Percentiles rank a stretch among this genome's conserved stretches.
These are phyloP conservation scores for Alaudala cheleensis DNA, from an alignment of 2,113 vertebrate species.

Conservation along the genomic window DNA sequence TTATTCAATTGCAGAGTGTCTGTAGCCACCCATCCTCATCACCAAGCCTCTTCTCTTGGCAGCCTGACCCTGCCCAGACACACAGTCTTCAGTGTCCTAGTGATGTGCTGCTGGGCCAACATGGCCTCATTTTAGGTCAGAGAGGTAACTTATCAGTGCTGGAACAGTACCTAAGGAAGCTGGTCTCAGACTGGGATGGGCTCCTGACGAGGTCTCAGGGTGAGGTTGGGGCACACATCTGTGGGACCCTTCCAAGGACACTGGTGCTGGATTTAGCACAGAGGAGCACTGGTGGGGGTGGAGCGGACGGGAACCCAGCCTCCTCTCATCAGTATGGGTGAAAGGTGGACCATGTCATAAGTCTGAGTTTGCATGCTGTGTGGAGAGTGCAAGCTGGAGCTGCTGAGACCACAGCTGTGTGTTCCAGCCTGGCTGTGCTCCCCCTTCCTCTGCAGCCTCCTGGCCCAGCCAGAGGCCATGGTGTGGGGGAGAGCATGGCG, in stretches of 20 bases:
- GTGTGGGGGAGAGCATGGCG: accelerated
- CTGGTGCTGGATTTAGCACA: background rate
- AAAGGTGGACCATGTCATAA: background rate
- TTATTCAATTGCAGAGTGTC: background rate
- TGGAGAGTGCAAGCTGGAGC: background rate
- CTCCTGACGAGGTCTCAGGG: background rate
- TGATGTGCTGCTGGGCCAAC: background rate
- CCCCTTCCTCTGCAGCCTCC: background rate
- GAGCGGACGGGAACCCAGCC: background rate
- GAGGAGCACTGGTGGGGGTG: background rate
- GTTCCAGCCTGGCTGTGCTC: background rate
- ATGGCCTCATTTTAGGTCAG: background rate
- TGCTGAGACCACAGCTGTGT: background rate
- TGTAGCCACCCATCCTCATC: background rate
- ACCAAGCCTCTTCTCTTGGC: background rate
- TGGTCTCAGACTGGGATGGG: background rate
- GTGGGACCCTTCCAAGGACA: accelerated
- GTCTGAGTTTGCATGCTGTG: accelerated
- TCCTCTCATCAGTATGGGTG: background rate
- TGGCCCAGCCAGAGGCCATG: accelerated
- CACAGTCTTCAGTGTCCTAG: accelerated
- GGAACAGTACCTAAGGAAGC: background rate
- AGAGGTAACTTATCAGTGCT: background rate
- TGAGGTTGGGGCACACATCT: accelerated
- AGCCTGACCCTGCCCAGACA: background rate